phyloP scores from a whole-genome alignment of 2,797 vertebrate species.

The Galago senegalensis region DNA sequence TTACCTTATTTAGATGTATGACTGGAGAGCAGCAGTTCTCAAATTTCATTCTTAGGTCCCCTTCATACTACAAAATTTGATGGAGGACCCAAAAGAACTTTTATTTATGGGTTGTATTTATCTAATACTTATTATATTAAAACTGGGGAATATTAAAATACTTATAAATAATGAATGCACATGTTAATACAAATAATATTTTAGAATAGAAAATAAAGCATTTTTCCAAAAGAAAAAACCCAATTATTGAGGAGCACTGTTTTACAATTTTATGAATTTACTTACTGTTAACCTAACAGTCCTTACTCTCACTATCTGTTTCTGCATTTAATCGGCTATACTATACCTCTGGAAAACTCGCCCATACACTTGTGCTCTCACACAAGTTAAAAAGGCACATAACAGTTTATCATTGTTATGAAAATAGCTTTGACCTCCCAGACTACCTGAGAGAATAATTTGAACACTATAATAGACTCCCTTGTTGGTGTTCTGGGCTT shows the following conservation, averaged over 20 bases:
- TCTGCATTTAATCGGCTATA: background rate
- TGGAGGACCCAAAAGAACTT: constrained; percentile 26
- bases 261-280: background rate
- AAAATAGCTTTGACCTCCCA: constrained; percentile 26
- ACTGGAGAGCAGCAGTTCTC: background rate
- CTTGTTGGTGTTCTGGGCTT: background rate
- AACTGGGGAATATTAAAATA: background rate
- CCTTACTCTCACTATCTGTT: background rate
- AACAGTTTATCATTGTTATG: background rate
- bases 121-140: constrained; percentile 20
- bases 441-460: background rate
- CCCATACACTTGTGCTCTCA: background rate
- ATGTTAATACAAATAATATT: constrained; percentile 29
- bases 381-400: background rate
- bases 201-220: constrained; percentile 34
- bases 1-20: background rate
- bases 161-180: background rate
- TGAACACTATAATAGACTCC: background rate
- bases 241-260: background rate
- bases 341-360: background rate
- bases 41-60: background rate
- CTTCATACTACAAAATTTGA: constrained; percentile 16
- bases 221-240: background rate
- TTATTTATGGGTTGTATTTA: constrained; percentile 7
- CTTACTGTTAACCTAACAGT: background rate